These are phyloP conservation scores for human (Homo sapiens) DNA, from an alignment of 2,113 vertebrate species.

Conservation along the genomic window DNA sequence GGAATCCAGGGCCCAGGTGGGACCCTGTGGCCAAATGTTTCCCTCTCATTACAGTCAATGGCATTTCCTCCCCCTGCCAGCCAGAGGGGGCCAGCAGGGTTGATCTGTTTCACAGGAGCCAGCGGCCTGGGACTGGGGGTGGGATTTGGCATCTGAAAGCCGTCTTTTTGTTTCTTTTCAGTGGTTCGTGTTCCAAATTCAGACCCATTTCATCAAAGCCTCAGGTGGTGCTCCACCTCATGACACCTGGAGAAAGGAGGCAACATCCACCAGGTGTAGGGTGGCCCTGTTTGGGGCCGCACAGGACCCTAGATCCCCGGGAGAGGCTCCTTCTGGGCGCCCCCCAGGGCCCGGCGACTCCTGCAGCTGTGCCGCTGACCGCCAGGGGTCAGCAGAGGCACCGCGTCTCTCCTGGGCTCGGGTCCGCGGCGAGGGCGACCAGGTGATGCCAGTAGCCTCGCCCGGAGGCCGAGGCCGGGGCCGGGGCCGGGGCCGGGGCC, in stretches of 20 bases:
- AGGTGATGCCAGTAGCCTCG: not conserved
- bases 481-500: not conserved
- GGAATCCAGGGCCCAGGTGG: not conserved
- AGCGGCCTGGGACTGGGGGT: slow-evolving; percentile 5
- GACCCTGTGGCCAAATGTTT: not conserved
- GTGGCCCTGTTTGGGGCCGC: not conserved
- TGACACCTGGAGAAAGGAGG: not conserved
- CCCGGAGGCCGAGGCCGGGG: not conserved
- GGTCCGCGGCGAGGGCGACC: not conserved
- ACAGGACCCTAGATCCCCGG: rapidly evolving
- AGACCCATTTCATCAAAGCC: slow-evolving; percentile 15
- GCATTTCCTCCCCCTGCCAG: not conserved
- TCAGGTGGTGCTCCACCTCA: not conserved
- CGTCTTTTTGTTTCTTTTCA: slow-evolving; percentile 38
- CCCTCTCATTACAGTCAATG: not conserved
- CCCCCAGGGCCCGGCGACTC: too few species aligned
- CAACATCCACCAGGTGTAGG: not conserved
- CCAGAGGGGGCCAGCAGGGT: not conserved
- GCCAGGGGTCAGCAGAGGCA: slow-evolving; percentile 89
- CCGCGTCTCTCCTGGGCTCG: slow-evolving; percentile 21
- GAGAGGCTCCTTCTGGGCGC: not conserved
- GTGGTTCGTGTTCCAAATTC: not conserved
- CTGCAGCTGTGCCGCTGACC: slow-evolving; percentile 81
- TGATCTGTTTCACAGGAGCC: not conserved
- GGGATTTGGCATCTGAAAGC: not conserved